Conservation (phyloP, 2,113 vertebrate genomes). For the Oophaga pumilio region DNA sequence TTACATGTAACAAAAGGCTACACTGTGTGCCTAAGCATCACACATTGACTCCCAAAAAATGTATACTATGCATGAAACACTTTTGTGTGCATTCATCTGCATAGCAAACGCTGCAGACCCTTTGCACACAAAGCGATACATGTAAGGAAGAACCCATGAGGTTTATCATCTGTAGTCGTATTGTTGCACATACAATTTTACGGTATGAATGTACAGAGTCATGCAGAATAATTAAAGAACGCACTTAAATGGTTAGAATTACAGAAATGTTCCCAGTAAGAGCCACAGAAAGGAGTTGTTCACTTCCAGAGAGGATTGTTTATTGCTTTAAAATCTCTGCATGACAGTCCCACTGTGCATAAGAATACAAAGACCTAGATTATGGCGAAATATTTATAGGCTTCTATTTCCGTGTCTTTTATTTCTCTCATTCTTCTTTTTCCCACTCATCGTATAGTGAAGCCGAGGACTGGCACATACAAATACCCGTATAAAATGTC, state of each 20-base stretch:
- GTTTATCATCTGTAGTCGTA: neutral
- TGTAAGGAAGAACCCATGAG: no score
- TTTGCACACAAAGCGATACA: no score
- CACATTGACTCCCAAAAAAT: no score
- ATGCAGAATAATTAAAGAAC: neutral
- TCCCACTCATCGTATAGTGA: neutral
- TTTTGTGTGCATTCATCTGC: no score
- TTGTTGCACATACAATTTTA: neutral
- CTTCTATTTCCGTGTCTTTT: neutral
- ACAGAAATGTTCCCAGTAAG: neutral
- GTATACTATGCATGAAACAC: no score
- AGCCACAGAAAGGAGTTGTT: neutral
- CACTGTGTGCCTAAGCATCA: no score
- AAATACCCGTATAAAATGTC: neutral
- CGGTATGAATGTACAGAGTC: neutral
- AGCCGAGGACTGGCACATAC: neutral
- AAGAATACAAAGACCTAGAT: neutral
- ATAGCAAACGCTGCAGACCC: no score
- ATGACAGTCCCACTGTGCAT: slow-evolving; percentile 12
- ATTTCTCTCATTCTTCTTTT: neutral
- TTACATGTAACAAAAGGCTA: no score
- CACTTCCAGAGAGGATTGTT: neutral
- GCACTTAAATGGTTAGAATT: neutral
- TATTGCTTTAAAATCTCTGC: neutral
- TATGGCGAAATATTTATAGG: neutral